phyloP scores from a whole-genome alignment of 2,888 invertebrate genomes.

The Seira musarum region DNA sequence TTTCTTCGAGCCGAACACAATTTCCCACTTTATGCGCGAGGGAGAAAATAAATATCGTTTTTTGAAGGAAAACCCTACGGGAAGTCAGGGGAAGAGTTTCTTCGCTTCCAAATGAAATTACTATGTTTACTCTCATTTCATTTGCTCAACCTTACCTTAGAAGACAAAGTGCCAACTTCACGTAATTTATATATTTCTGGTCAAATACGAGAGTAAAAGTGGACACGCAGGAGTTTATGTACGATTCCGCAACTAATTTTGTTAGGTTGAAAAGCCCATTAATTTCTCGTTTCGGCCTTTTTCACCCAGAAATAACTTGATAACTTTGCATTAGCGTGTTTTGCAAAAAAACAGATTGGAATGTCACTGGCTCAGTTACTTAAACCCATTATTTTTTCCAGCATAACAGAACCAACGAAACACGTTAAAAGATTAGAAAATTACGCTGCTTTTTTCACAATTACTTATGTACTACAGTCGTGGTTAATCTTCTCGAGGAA shows the following conservation, averaged over 20 bases:
- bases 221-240: too few relatives aligned
- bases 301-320: constrained; percentile 11
- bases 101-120: constrained; percentile 37
- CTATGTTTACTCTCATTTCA: too few relatives aligned
- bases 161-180: constrained; percentile 44
- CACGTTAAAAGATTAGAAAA: too few relatives aligned
- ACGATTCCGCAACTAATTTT: constrained; percentile 57
- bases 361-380: background rate
- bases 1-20: constrained; percentile 48
- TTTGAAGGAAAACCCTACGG: constrained; percentile 37
- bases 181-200: too few relatives aligned
- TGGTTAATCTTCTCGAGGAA: constrained; percentile 39
- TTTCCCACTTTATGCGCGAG: constrained; percentile 38
- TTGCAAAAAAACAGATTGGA: constrained; percentile 9
- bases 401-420: too few relatives aligned
- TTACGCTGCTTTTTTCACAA: too few relatives aligned
- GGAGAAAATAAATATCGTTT: constrained; percentile 35
- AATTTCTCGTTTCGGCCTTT: constrained; percentile 49
- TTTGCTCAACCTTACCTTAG: constrained; percentile 21
- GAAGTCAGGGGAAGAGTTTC: constrained; percentile 46
- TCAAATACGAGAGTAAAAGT: too few relatives aligned
- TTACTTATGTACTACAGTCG: background rate
- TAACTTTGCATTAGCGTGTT: too few relatives aligned
- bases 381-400: too few relatives aligned
- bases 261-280: constrained; percentile 51